Evolutionary conservation across 2,113 vertebrate genomes (phyloP), one percentile per base, ranked within the genome.

Genomic region (Festucalex cinctus): DNA sequence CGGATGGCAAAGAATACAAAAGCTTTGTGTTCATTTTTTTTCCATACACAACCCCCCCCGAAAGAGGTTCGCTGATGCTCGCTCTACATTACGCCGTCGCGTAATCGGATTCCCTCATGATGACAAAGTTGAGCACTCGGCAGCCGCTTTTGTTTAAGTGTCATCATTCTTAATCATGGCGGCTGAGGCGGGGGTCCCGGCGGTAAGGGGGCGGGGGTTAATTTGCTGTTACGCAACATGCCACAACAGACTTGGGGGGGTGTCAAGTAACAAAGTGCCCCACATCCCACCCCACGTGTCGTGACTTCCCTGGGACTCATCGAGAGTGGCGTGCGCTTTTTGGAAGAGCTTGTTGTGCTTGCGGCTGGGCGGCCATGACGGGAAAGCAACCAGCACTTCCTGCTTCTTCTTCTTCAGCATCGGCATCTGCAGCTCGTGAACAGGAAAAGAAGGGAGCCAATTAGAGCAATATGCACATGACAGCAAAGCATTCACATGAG

Each of bases 161-260:
- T 77, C 82, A 82, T 89, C 79, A 67, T 77, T 84, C 78, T 78
- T 80, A 73, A 80, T 87, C 78, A 85, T 76, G 65, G 76, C 72
- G 66, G 17, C 46, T 32, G 68, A 61, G 73, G 71, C 32, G 62
- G 68, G 17, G 71, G 66, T 75, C 73, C 78, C 58, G 17, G 63
- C 73, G 65, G 41, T 2, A 44, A 44, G 12, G 41, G 12, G 41
- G 41, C 2, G 13, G 12, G 76, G 54, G 59, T 70, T 78, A 49
- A 65, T 78, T 73, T 59, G 76, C 68, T 26, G 14, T 75, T 73
- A 68, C 51, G 59, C 59, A 44, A 66, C 14, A 60, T 72, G 80
- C 74, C 78, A 71, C 61, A 58, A 71, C 61, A 58, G 32, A 16
- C 54, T 24, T 20, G 26, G 26, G 26, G 54, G 54, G 51, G 49